Evolutionary conservation across 2,888 invertebrate genomes (phyloP).

Genomic region (Epistrophe grossulariae): DNA sequence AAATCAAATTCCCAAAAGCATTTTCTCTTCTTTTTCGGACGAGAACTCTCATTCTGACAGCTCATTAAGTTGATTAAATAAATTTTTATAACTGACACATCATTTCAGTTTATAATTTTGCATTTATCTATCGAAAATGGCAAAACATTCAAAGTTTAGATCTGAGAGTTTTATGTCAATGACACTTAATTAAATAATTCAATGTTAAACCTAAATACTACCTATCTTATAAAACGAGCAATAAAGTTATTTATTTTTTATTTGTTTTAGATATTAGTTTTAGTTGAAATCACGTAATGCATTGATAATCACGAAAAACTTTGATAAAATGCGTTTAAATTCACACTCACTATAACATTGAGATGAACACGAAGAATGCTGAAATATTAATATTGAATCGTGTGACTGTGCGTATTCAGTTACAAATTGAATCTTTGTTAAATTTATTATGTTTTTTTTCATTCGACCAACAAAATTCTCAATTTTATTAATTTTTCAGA

Average conservation of each 20-base stretch:
- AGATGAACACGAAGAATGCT: constrained; percentile 8
- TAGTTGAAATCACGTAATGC: constrained; percentile 13
- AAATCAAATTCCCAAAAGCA: no score
- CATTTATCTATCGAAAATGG: neutral
- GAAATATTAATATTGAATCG: neutral
- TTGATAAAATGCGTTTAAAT: neutral
- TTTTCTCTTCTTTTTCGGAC: no score
- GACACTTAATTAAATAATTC: neutral
- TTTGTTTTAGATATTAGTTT: neutral
- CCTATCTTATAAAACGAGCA: neutral
- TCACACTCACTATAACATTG: neutral
- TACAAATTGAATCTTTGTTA: neutral
- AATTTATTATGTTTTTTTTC: no score
- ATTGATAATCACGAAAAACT: constrained; percentile 3
- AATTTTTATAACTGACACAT: neutral
- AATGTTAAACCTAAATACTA: neutral
- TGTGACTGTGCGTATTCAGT: neutral
- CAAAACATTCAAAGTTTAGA: neutral
- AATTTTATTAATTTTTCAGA: no score
- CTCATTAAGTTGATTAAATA: neutral
- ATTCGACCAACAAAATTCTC: no score
- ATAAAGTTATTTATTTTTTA: neutral
- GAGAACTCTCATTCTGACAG: no score
- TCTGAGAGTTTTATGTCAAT: neutral
- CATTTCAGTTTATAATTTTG: neutral